A percentile compares a stretch with the other conserved stretches of the same genome.
Evolutionary conservation across 1,140 invertebrate genomes (phyloP).

Genomic region (Cotesia glomerata): DNA sequence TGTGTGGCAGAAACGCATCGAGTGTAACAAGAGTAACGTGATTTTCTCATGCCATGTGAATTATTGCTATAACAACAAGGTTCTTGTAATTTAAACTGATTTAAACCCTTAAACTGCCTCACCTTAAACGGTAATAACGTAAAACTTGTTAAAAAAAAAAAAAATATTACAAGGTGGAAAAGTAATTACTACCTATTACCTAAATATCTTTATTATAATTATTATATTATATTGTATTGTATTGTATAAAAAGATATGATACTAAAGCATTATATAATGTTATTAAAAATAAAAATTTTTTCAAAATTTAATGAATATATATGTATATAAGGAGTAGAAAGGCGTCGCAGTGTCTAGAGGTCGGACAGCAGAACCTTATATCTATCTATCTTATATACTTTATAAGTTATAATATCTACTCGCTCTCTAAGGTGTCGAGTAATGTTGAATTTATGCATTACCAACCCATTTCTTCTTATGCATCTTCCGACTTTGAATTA

Average conservation of each 20-base stretch:
- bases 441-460: conserved; percentile 37
- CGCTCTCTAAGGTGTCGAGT: conserved; percentile 23
- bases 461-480: conserved; percentile 24
- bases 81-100: conserved; percentile 46
- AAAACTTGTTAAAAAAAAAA: too few species aligned
- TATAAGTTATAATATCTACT: too few species aligned
- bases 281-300: neutral
- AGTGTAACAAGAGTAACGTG: conserved; percentile 48
- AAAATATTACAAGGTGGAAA: too few species aligned
- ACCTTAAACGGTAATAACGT: neutral
- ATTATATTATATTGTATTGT: too few species aligned
- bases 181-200: too few species aligned
- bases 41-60: conserved; percentile 50
- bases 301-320: neutral
- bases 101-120: conserved; percentile 21
- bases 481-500: conserved; percentile 15
- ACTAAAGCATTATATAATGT: too few species aligned
- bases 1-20: conserved; percentile 9
- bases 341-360: conserved; percentile 22
- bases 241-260: too few species aligned
- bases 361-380: conserved; percentile 1
- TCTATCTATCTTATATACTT: too few species aligned
- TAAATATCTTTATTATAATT: too few species aligned
- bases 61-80: conserved; percentile 44
- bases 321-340: neutral